Evolutionary conservation across 2,797 vertebrate species (phyloP), one percentile per base, ranked within the genome.

Genomic region (Catamblyrhynchus diadema): DNA sequence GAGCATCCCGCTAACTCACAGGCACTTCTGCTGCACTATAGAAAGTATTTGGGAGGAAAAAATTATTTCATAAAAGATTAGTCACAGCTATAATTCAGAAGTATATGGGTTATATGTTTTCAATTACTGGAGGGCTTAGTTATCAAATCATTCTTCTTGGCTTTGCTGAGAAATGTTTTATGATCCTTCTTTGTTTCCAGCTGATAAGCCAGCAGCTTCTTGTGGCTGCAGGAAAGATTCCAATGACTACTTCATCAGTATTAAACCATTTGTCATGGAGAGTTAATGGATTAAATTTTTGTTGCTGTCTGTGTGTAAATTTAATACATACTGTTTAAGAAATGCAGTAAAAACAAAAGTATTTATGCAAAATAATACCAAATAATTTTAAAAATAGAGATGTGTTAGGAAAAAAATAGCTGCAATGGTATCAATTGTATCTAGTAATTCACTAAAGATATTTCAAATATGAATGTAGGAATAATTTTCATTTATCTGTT

Each of bases 121-220:
- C 91, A 88, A 39, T 96, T 96, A 96, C 70, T 81, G 16, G 41
- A 85, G 72, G 65, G 60, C 67, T 93, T 92, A 90, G 41, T 35
- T 79, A 90, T 89, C 74, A 87, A 96, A 90, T 96, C 21, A 42
- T 94, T 94, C 78, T 85, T 81, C 50, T 62, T 90, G 91, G 81
- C 53, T 92, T 81, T 77, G 14, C 57, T 94, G 60, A 91, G 87
- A 72, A 94, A 94, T 83, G 64, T 74, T 94, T 94, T 96, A 88
- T 89, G 95, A 78, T 81, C 35, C 15, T 82, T 86, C 73, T 90
- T 96, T 92, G 42, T 88, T 93, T 91, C 75, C 82, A 90, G 44
- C 57, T 95, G 81, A 94, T 94, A 97, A 95, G 41, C 66, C 69
- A 83, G 61, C 57, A 91, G 50, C 74, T 94, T 92, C 79, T 94